phyloP scores from a whole-genome alignment of 2,113 vertebrate species.

The Solea solea region DNA sequence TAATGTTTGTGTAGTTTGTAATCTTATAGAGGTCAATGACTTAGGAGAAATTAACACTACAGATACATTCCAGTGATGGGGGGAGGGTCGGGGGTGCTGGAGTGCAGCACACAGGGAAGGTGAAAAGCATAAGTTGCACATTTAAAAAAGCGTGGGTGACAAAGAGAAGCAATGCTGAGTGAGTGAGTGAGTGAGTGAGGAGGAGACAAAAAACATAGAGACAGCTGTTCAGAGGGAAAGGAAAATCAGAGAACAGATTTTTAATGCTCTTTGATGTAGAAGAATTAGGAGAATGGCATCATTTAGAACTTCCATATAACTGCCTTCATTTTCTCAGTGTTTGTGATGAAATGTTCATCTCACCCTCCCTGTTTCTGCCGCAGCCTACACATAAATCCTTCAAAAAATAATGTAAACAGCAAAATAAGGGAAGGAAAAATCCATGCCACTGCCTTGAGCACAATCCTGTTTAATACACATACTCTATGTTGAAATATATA shows the following conservation, averaged over 20 bases:
- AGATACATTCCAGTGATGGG: constrained; percentile 44
- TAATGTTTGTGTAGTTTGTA: neutral
- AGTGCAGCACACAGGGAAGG: constrained; percentile 19
- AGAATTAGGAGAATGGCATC: constrained; percentile 52
- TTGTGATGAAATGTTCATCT: constrained; percentile 44
- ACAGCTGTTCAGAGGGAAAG: constrained; percentile 47
- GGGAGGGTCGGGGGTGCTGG: neutral
- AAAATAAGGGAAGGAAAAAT: neutral
- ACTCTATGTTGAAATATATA: neutral
- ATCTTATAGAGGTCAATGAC: constrained; percentile 21
- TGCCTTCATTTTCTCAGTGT: constrained; percentile 32
- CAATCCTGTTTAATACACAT: constrained; percentile 1
- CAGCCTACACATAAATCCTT: constrained; percentile 6
- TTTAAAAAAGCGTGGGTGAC: constrained; percentile 47
- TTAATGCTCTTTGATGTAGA: constrained; percentile 62
- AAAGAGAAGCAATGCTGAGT: constrained; percentile 33
- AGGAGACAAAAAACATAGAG: constrained; percentile 26
- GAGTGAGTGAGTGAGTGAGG: constrained; percentile 22
- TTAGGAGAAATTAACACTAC: constrained; percentile 44
- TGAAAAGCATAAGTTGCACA: constrained; percentile 34
- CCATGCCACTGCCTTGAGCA: neutral
- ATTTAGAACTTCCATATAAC: constrained; percentile 30
- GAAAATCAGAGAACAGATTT: constrained; percentile 48
- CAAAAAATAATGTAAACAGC: neutral
- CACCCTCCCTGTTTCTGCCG: constrained; percentile 1